Evolutionary conservation across 1,140 invertebrate genomes (phyloP).

Genomic region (Drosophila carrolli): DNA sequence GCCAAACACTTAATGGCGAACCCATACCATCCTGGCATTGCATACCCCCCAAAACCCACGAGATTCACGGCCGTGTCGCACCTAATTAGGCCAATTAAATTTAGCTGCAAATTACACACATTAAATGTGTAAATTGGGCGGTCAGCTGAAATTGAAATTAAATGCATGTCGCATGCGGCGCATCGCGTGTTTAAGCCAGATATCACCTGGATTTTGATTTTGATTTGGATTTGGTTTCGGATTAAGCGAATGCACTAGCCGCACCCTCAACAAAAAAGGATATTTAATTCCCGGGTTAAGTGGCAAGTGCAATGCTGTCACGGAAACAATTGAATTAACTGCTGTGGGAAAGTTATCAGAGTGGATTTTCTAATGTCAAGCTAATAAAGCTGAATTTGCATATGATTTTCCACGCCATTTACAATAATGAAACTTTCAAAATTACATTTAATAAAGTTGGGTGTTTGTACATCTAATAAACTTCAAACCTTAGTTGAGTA

Average conservation of each 20-base stretch:
- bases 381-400: neutral
- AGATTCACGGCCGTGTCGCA: slow-evolving; percentile 23
- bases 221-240: slow-evolving; percentile 17
- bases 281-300: slow-evolving; percentile 14
- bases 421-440: neutral
- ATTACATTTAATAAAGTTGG: neutral
- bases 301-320: slow-evolving; percentile 18
- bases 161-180: slow-evolving; percentile 22
- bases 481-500: neutral
- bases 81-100: slow-evolving; percentile 46
- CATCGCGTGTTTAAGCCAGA: slow-evolving; percentile 18
- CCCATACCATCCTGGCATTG: neutral
- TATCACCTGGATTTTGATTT: neutral
- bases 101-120: slow-evolving; percentile 40
- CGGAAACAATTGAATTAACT: slow-evolving; percentile 19
- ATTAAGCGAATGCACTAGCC: slow-evolving; percentile 12
- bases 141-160: slow-evolving; percentile 17
- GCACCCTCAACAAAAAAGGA: slow-evolving; percentile 3
- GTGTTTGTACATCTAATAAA: neutral
- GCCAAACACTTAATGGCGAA: slow-evolving; percentile 21
- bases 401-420: neutral
- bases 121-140: slow-evolving; percentile 40
- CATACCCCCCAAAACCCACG: neutral
- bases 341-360: neutral
- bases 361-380: neutral